Evolutionary conservation across 1,140 invertebrate genomes (phyloP).

Genomic region (Lanistes nyassanus): DNA sequence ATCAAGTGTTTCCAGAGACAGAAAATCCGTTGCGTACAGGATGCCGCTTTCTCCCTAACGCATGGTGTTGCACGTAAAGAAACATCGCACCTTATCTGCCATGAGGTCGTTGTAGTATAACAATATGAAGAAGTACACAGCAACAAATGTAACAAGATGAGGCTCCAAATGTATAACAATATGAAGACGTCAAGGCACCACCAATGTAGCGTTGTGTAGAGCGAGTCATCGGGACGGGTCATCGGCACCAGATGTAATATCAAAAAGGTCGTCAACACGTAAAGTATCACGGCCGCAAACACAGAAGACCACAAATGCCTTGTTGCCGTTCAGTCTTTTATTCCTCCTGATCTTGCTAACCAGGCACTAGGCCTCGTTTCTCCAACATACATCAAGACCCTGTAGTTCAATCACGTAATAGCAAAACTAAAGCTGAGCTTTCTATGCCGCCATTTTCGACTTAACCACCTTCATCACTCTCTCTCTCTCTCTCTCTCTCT

Average conservation of each 20-base stretch:
- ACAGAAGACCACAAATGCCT: no score
- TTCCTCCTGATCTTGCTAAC: no score
- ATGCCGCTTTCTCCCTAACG: not conserved
- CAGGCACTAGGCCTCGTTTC: no score
- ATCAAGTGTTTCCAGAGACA: not conserved
- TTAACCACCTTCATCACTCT: no score
- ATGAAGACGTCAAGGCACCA: not conserved
- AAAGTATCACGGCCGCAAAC: no score
- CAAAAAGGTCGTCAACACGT: not conserved
- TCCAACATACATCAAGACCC: no score
- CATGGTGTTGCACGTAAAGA: not conserved
- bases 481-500: conserved; percentile 5
- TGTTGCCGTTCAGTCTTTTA: no score
- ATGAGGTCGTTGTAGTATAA: not conserved
- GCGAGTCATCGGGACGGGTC: not conserved
- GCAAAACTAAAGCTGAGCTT: no score
- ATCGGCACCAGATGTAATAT: not conserved
- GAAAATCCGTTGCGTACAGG: not conserved
- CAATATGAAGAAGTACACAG: no score
- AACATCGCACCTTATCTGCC: not conserved
- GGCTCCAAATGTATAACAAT: not conserved
- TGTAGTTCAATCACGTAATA: no score
- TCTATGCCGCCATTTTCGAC: no score
- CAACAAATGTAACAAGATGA: not conserved
- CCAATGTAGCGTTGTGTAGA: no score